Base-by-base conservation (phyloP, 2,797 vertebrate species). In the Lepilemur septentrionalis region DNA sequence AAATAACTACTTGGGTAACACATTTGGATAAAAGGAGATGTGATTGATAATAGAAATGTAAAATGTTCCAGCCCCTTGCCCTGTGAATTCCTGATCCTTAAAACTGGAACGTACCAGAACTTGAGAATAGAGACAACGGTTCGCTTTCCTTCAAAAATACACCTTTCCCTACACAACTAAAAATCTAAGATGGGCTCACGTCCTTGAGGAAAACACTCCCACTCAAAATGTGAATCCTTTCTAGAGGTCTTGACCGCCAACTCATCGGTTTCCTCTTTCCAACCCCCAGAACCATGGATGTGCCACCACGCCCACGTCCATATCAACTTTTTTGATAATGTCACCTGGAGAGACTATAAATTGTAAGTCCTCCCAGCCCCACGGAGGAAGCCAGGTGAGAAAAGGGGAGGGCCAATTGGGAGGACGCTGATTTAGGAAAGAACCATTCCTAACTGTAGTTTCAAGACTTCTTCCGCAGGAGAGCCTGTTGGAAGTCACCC, bases 51-150 rank as follows among this genome's bases (percentile, higher is more conserved):
- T 46, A 67, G 22, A 88, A 86, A 73, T 35, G 30, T 18, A 89
- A 95, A 35, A 23, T 79, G n/a, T 38, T 59, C 43, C 7, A 86
- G 32, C 8, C 89, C 46, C 22, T 32, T 94, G 91, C 30, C 52
- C 52, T 95, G 76, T 89, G 75, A 87, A 81, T 90, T 82, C 80
- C 79, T 82, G 10, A 70, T 72, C 46, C 73, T 94, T 85, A 92
- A 89, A 95, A 57, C 4, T 46, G 8, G 35, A 93, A 84, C 32
- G 41, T 52, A 52, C 30, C 48, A 94, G 43, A 91, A 59, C 61
- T 91, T 84, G 28, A 57, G 5, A 73, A 93, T 7, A 76, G 43
- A 97, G 43, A 55, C 50, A 61, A 72, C 12, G 57, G 25, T 55
- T 65, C 41, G 50, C 80, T 89, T 73, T 92, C 85, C 79, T 80